Conservation (phyloP, 2,797 vertebrate species). For the Yasuhikotakia modesta region DNA sequence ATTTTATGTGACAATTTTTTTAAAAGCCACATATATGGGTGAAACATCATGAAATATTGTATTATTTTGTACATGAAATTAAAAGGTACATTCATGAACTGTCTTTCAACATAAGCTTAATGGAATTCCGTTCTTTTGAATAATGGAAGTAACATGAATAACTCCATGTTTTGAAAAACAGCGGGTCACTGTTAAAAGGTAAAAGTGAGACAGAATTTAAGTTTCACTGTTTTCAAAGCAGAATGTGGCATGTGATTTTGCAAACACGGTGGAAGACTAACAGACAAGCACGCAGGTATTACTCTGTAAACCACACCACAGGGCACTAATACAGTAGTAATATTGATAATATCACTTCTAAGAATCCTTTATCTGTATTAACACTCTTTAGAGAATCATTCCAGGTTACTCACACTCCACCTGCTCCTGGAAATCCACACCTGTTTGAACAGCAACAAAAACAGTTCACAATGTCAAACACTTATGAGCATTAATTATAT, state of each 20-base stretch:
- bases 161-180: no score
- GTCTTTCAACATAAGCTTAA: no score
- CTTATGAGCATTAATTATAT: neutral
- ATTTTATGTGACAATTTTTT: no score
- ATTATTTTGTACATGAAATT: no score
- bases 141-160: no score
- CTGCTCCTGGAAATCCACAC: conserved; percentile 23
- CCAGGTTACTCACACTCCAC: conserved; percentile 4
- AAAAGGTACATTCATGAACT: no score
- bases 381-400: neutral
- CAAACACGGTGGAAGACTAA: neutral
- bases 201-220: neutral
- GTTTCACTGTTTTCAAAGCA: neutral
- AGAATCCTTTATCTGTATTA: conserved; percentile 15
- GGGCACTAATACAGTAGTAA: conserved; percentile 6
- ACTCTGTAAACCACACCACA: neutral
- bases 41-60: no score
- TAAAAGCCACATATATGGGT: no score
- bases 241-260: neutral
- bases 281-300: neutral
- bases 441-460: conserved; percentile 3
- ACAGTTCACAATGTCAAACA: neutral
- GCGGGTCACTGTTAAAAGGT: no score
- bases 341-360: conserved; percentile 28
- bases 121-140: no score